Conservation (phyloP, 1,140 invertebrate genomes). For the Pseudomyrmex gracilis region DNA sequence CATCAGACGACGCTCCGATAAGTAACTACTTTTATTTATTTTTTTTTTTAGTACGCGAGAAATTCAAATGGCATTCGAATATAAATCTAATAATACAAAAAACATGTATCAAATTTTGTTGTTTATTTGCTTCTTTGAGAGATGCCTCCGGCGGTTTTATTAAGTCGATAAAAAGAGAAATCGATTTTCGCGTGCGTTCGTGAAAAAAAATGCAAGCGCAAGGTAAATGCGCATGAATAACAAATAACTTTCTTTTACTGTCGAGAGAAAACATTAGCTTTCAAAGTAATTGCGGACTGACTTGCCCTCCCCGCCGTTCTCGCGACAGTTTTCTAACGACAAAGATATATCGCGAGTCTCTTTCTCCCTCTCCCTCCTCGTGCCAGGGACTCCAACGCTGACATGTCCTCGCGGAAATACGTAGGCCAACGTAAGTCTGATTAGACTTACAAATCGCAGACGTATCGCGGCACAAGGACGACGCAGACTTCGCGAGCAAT, state of each 20-base stretch:
- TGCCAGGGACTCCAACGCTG: constrained; percentile 26
- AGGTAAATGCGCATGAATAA: constrained; percentile 12
- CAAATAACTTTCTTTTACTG: neutral
- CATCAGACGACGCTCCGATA: neutral
- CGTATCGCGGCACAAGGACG: constrained; percentile 53
- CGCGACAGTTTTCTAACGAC: constrained; percentile 39
- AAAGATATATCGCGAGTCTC: constrained; percentile 49
- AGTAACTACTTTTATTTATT: neutral
- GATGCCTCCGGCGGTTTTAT: too few relatives aligned
- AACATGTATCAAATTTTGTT: too few relatives aligned
- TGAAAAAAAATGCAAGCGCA: constrained; percentile 3
- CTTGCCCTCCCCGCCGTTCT: neutral
- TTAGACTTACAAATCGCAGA: constrained; percentile 56
- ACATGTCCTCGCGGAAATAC: constrained; percentile 55
- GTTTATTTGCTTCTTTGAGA: too few relatives aligned
- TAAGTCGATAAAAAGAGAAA: neutral
- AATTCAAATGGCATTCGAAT: neutral
- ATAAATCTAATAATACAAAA: too few relatives aligned
- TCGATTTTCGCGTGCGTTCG: neutral
- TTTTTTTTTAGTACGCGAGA: neutral
- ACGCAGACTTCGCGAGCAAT: constrained; percentile 48
- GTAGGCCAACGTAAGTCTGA: constrained; percentile 44
- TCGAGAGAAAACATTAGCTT: constrained; percentile 45
- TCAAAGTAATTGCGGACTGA: constrained; percentile 46
- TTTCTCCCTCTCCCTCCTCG: neutral